Evolutionary conservation across 2,888 invertebrate genomes (phyloP).

Genomic region (Sabatieria punctata): DNA sequence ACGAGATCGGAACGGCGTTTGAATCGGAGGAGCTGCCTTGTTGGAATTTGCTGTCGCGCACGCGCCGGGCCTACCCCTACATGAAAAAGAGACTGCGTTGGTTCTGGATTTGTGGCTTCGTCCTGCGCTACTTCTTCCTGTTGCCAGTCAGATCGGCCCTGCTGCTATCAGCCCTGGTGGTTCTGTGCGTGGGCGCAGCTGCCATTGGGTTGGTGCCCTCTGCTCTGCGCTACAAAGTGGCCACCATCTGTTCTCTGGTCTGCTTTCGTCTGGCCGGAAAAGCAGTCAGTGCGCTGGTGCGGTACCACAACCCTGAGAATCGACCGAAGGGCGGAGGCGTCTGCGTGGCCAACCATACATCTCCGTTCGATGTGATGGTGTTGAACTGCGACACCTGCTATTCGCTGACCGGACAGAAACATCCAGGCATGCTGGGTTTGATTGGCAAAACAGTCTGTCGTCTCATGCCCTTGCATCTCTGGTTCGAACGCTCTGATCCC

Average conservation of each 20-base stretch:
- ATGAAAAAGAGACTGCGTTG: conserved; percentile 28
- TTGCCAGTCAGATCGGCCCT: conserved; percentile 25
- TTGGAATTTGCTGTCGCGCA: conserved; percentile 34
- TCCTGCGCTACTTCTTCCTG: conserved; percentile 31
- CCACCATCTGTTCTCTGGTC: too few species aligned
- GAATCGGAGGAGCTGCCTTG: conserved; percentile 1
- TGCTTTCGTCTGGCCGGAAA: background rate
- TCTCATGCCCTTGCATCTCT: too few species aligned
- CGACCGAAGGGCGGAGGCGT: conserved; percentile 32
- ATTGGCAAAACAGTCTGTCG: too few species aligned
- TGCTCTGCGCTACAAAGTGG: too few species aligned
- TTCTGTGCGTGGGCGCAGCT: background rate
- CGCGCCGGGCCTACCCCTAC: conserved; percentile 29
- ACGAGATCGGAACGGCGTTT: too few species aligned
- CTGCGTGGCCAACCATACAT: conserved; percentile 37
- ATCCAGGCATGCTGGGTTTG: too few species aligned
- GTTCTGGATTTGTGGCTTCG: conserved; percentile 32
- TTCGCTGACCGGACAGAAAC: conserved; percentile 35
- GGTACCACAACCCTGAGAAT: conserved; percentile 23
- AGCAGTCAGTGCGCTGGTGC: background rate
- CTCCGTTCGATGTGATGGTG: conserved; percentile 35
- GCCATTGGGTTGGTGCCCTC: too few species aligned
- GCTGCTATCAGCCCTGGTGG: background rate
- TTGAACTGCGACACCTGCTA: conserved; percentile 34
- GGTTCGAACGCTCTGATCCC: background rate